phyloP scores from a whole-genome alignment of 2,113 vertebrate species.

The Siniperca chuatsi region DNA sequence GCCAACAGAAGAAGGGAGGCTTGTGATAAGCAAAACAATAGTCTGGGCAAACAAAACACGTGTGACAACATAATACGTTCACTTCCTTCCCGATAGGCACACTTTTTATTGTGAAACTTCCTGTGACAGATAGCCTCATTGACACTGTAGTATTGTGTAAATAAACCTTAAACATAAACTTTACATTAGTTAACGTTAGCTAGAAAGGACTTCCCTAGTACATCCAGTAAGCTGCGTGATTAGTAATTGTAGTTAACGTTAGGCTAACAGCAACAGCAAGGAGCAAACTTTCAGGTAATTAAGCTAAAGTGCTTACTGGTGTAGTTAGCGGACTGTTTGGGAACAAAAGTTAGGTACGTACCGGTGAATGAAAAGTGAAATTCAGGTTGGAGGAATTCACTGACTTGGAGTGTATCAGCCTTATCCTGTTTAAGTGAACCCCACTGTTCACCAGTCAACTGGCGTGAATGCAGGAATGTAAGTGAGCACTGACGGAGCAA shows the following conservation, averaged over 20 bases:
- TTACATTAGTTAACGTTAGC: neutral
- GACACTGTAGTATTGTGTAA: rapidly evolving
- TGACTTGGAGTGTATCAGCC: neutral
- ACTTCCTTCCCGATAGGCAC: slow-evolving; percentile 16
- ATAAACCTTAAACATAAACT: neutral
- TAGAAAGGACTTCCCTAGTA: neutral
- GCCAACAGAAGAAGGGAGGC: too few species aligned
- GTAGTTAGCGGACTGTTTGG: neutral
- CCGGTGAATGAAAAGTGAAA: slow-evolving; percentile 26
- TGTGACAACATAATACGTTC: slow-evolving; percentile 1
- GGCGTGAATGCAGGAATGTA: slow-evolving; percentile 53
- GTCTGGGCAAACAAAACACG: slow-evolving; percentile 18
- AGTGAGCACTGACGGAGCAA: slow-evolving; percentile 22
- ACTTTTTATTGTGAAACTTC: slow-evolving; percentile 35
- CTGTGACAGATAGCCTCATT: neutral
- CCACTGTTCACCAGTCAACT: slow-evolving; percentile 15
- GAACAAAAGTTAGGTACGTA: slow-evolving; percentile 34
- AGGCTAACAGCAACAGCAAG: neutral
- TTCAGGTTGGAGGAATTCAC: neutral
- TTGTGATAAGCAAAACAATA: neutral
- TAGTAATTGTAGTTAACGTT: neutral
- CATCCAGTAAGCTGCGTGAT: too few species aligned
- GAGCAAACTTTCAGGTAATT: neutral
- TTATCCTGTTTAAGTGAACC: neutral
- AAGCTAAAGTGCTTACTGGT: neutral